phyloP scores from a whole-genome alignment of 2,113 vertebrate species.

The Chloropsis cyanopogon region DNA sequence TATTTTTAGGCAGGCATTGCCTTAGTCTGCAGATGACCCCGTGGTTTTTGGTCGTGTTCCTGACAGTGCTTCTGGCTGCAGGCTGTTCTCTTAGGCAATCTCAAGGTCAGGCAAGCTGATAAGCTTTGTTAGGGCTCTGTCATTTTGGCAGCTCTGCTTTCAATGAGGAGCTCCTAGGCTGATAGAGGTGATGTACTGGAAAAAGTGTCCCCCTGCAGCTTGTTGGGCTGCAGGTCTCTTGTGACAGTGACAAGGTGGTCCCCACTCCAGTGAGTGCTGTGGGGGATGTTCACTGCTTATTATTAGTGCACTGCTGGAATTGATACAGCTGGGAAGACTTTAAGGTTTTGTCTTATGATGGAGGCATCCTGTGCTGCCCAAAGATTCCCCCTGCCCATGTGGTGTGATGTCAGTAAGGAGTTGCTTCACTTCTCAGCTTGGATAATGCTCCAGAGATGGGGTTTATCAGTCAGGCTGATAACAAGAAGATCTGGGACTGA shows the following conservation, averaged over 20 bases:
- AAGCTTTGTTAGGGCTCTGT: neutral
- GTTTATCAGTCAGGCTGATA: neutral
- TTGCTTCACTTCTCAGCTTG: neutral
- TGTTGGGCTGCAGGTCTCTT: neutral
- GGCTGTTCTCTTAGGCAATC: neutral
- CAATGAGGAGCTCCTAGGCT: neutral
- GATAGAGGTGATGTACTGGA: neutral
- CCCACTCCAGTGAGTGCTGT: fast-evolving
- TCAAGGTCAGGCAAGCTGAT: conserved; percentile 7
- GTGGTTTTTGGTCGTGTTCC: neutral
- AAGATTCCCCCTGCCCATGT: neutral
- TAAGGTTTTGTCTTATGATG: neutral
- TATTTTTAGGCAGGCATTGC: conserved; percentile 7
- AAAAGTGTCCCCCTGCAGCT: neutral
- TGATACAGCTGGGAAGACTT: neutral
- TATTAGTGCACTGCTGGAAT: neutral
- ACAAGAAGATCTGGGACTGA: neutral
- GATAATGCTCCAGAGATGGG: neutral
- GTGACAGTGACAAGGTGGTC: neutral
- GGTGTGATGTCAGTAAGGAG: fast-evolving
- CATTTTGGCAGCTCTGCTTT: neutral
- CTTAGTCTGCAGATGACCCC: neutral
- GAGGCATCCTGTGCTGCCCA: neutral
- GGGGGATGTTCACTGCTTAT: neutral
- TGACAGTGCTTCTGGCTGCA: neutral